Evolutionary conservation across 2,888 invertebrate species (phyloP).

Genomic region (Conus canariensis): DNA sequence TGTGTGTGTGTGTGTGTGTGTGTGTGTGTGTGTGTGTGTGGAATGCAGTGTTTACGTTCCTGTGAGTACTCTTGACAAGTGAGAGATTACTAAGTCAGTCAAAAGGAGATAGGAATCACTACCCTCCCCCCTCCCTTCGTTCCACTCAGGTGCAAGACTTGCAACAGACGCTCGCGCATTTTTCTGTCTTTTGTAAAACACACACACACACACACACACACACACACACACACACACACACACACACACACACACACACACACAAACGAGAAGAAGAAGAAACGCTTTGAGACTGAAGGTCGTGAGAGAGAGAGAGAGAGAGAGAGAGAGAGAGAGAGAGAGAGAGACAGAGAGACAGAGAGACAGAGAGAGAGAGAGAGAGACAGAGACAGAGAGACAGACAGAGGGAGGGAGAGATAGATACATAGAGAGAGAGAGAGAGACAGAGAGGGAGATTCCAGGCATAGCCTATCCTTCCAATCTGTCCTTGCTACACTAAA

Average conservation of each 20-base stretch:
- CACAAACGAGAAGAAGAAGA: not conserved
- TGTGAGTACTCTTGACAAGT: no score
- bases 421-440: not conserved
- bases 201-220: not conserved
- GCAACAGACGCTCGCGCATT: no score
- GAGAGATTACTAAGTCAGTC: no score
- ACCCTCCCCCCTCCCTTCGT: no score
- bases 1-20: no score
- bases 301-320: not conserved
- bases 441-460: not conserved
- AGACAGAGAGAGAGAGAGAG: not conserved
- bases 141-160: no score
- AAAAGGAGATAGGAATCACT: no score
- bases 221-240: not conserved
- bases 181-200: no score
- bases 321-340: conserved; percentile 12
- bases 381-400: not conserved
- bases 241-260: not conserved
- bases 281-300: no score
- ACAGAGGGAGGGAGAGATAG: not conserved
- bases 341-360: conserved; percentile 6
- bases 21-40: no score
- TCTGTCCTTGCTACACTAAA: no score
- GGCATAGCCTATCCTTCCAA: not conserved
- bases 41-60: no score